A percentile compares a stretch with the other conserved stretches of the same genome.
phyloP scores from a whole-genome alignment of 2,797 vertebrate genomes.

The Crotalus adamanteus region DNA sequence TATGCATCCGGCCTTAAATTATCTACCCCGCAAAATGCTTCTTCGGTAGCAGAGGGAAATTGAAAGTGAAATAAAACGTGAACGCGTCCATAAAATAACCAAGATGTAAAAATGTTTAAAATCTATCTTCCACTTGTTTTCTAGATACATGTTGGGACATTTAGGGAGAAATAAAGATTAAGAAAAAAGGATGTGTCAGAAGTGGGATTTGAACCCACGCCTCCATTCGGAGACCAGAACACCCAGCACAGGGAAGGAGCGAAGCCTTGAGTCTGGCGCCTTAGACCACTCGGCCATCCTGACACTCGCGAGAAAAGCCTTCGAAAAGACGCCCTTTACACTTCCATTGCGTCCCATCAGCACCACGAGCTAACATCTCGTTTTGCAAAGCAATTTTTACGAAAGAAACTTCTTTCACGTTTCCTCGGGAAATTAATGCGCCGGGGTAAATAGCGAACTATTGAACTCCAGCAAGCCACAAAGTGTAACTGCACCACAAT shows the following conservation, averaged over 20 bases:
- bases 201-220: constrained; percentile 72
- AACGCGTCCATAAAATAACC: neutral
- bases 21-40: neutral
- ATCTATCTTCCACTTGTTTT: neutral
- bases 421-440: neutral
- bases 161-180: no score
- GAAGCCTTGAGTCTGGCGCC: constrained; percentile 65
- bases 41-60: neutral
- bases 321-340: neutral
- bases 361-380: no score
- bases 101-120: neutral
- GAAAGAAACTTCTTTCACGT: neutral
- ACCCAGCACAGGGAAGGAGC: neutral
- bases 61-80: neutral
- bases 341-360: neutral
- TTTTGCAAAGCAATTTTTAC: neutral
- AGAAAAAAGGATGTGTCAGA: constrained; percentile 25
- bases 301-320: fast-evolving
- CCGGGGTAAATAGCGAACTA: neutral
- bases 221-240: constrained; percentile 68
- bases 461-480: neutral
- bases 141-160: no score
- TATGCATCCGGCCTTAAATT: neutral
- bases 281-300: constrained; percentile 72
- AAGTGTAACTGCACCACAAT: neutral